phyloP scores from a whole-genome alignment of 2,113 vertebrate species.

The Noturus placidus region DNA sequence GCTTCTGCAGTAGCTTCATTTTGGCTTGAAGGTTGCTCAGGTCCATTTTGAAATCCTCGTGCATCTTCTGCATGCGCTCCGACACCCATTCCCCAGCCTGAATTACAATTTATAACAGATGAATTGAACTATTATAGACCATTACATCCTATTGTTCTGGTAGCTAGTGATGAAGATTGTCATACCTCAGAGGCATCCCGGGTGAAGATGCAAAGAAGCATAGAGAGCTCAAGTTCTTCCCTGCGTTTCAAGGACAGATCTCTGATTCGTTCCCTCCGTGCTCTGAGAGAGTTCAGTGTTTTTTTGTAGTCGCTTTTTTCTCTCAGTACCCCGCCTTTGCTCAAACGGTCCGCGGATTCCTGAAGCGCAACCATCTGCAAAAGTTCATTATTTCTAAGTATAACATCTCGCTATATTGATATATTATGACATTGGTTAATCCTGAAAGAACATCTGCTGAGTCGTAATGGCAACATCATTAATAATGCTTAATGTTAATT shows the following conservation, averaged over 20 bases:
- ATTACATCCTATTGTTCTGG: background rate
- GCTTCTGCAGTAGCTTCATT: conserved; percentile 81
- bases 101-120: background rate
- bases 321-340: conserved; percentile 54
- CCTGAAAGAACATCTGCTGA: background rate
- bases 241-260: conserved; percentile 70
- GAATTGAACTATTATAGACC: background rate
- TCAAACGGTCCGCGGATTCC: conserved; percentile 71
- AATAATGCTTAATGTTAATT: background rate
- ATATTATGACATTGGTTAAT: background rate
- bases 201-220: conserved; percentile 74
- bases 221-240: conserved; percentile 73
- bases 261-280: conserved; percentile 70
- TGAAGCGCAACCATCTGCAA: conserved; percentile 75
- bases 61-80: conserved; percentile 78
- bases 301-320: conserved; percentile 64
- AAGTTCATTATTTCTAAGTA: background rate
- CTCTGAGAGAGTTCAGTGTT: conserved; percentile 62
- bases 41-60: conserved; percentile 73
- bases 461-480: background rate
- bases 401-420: background rate
- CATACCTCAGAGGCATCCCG: conserved; percentile 77
- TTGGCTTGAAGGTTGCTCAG: conserved; percentile 75
- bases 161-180: background rate
- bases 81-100: conserved; percentile 85